phyloP scores from a whole-genome alignment of 53 echinoderm and acorn worm genomes.

The Crossaster papposus region DNA sequence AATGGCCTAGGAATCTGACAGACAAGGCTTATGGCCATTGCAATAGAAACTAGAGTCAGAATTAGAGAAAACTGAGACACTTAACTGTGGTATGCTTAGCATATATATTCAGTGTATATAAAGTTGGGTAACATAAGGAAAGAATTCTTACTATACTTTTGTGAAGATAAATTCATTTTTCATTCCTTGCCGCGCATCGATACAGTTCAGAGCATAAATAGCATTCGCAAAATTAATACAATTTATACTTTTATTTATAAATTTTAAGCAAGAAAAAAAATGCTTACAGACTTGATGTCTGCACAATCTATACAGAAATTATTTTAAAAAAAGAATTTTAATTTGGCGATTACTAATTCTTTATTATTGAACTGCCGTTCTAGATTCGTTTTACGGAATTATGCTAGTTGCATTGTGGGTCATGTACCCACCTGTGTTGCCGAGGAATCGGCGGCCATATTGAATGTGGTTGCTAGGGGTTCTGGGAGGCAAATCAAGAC shows the following conservation, averaged over 20 bases:
- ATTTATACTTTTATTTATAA: background rate
- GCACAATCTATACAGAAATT: background rate
- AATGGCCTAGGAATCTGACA: no score
- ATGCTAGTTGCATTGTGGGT: constrained; percentile 12
- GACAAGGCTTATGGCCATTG: no score
- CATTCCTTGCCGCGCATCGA: background rate
- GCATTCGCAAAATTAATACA: background rate
- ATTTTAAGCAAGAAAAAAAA: background rate
- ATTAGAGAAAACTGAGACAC: no score
- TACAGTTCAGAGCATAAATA: background rate
- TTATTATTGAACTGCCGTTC: background rate
- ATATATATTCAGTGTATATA: background rate
- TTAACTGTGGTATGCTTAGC: no score
- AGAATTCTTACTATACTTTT: background rate
- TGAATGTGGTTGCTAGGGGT: constrained; percentile 51
- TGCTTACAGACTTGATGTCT: background rate
- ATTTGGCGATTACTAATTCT: background rate
- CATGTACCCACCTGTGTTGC: constrained; percentile 38
- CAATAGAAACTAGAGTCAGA: no score
- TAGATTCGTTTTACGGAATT: background rate
- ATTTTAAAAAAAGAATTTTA: background rate
- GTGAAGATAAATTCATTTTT: background rate
- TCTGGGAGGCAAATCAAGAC: constrained; percentile 58
- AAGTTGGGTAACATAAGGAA: background rate
- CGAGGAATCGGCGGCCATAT: constrained; percentile 30